Evolutionary conservation across 2,888 invertebrate genomes (phyloP).

Genomic region (Dynastes maya): DNA sequence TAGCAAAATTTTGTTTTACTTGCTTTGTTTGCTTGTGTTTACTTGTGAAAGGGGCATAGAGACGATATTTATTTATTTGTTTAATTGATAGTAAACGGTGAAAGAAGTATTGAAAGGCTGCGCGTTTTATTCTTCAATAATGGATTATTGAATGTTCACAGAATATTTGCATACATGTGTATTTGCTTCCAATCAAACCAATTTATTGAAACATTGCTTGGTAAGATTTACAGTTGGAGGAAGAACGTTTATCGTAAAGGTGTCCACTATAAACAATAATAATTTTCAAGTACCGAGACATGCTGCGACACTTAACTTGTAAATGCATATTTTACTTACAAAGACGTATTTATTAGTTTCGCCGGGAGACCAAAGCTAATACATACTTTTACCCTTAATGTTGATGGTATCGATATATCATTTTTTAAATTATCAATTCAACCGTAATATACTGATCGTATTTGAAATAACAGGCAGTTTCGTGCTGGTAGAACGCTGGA

Average conservation of each 20-base stretch:
- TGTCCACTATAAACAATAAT: neutral
- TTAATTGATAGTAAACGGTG: too few relatives aligned
- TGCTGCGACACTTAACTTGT: neutral
- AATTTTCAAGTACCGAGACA: neutral
- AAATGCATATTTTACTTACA: neutral
- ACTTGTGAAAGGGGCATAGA: too few relatives aligned
- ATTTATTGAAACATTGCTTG: too few relatives aligned
- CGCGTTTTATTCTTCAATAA: too few relatives aligned
- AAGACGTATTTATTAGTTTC: conserved; percentile 8
- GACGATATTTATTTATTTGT: too few relatives aligned
- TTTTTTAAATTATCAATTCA: conserved; percentile 30
- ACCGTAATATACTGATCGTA: conserved; percentile 27
- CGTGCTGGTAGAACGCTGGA: conserved; percentile 8
- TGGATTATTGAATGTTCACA: too few relatives aligned
- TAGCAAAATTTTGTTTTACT: too few relatives aligned
- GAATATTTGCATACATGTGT: too few relatives aligned
- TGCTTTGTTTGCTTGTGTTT: too few relatives aligned
- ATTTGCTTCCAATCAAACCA: too few relatives aligned
- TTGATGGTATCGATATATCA: neutral
- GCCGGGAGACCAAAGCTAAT: neutral
- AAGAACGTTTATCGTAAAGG: neutral
- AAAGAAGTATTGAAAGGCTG: too few relatives aligned
- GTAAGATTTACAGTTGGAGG: too few relatives aligned
- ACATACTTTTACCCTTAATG: conserved; percentile 7
- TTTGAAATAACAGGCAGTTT: conserved; percentile 8